Conservation (phyloP, 2,797 vertebrate species). For the Coregonus ussuriensis region DNA sequence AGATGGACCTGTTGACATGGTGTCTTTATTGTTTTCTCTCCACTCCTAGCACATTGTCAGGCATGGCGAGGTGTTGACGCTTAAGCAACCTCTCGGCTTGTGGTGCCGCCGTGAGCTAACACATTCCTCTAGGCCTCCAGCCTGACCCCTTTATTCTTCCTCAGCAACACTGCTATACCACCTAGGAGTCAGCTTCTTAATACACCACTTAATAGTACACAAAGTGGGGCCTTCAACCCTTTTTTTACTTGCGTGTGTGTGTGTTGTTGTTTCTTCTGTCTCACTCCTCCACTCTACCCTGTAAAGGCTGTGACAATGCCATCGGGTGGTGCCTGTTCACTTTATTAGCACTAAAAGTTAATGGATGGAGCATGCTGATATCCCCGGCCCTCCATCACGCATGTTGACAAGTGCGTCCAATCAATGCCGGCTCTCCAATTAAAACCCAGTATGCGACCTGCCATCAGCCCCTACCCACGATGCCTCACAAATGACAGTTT, state of each 20-base stretch:
- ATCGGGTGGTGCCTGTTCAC: constrained; percentile 5
- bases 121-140: not conserved
- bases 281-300: not conserved
- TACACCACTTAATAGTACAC: not conserved
- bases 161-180: not conserved
- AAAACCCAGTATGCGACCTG: constrained; percentile 32
- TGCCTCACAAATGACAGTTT: constrained; percentile 24
- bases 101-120: not conserved
- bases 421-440: constrained; percentile 40
- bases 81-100: not conserved
- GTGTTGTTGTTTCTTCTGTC: not conserved
- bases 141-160: not conserved
- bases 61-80: not conserved
- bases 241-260: not conserved
- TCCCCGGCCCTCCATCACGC: too few species aligned
- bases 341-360: constrained; percentile 32
- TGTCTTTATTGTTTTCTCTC: not conserved
- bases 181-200: not conserved
- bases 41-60: not conserved
- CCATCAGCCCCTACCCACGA: constrained; percentile 8
- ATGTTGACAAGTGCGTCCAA: too few species aligned
- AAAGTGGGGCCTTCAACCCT: not conserved
- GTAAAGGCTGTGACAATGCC: constrained; percentile 21
- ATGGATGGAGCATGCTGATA: too few species aligned
- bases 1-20: not conserved